Percentiles rank a stretch among this genome's conserved stretches.
These are phyloP conservation scores for Dryas iulia DNA, from an alignment of 1,140 invertebrate genomes.

Conservation along the genomic window DNA sequence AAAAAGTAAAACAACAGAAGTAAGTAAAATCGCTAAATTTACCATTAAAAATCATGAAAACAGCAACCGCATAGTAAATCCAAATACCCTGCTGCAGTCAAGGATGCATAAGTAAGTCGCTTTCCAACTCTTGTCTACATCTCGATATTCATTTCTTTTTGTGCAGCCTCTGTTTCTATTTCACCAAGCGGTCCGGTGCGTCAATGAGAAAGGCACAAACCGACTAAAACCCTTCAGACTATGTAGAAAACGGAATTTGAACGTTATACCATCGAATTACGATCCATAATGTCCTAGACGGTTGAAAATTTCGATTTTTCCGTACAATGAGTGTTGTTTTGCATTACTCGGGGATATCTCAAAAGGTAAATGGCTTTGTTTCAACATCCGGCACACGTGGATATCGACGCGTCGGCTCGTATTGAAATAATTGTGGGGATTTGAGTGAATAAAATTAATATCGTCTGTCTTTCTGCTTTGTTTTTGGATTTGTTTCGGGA, in stretches of 20 bases:
- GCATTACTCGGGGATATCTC: constrained; percentile 54
- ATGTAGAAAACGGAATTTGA: constrained; percentile 10
- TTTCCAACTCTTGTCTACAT: constrained; percentile 44
- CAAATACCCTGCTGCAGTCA: constrained; percentile 6
- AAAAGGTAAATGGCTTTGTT: constrained; percentile 62
- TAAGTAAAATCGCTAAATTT: no score
- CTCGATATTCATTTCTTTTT: constrained; percentile 68
- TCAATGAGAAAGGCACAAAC: constrained; percentile 56
- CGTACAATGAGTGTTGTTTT: constrained; percentile 50
- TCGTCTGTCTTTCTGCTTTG: constrained; percentile 22
- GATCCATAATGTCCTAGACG: not conserved
- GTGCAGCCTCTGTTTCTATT: constrained; percentile 65
- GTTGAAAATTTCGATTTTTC: constrained; percentile 20
- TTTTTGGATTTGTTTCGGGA: not conserved
- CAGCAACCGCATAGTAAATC: not conserved
- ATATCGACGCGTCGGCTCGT: constrained; percentile 28
- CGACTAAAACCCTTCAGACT: constrained; percentile 43
- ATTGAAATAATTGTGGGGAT: constrained; percentile 47
- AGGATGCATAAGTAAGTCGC: constrained; percentile 34
- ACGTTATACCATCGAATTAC: constrained; percentile 19
- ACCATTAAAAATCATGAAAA: not conserved
- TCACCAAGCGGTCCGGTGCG: constrained; percentile 56
- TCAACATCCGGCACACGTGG: constrained; percentile 73
- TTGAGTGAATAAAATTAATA: constrained; percentile 38
- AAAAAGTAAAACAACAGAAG: no score